Base-by-base conservation (phyloP, 2,888 invertebrate species). In the Napeogenes sylphis region DNA sequence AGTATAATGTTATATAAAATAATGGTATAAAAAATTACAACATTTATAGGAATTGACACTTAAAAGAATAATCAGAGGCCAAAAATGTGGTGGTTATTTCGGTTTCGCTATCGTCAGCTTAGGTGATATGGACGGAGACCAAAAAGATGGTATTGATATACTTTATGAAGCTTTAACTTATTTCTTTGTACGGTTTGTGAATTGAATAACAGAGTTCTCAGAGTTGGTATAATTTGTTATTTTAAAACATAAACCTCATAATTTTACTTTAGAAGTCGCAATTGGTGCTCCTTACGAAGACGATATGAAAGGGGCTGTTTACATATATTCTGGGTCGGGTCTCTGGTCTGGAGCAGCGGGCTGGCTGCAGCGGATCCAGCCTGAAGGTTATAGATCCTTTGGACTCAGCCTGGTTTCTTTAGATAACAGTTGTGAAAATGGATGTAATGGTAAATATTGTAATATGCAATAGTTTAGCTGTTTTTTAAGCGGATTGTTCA, bases 201-300 rank as follows among this genome's bases (percentile, higher is more conserved):
- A 0, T 21, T 21, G 21, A 21, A 21, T 21, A 21, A 21, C 21
- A 21, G 21, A 1, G 21, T 21, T 21, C 21, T 21, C 21, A 21
- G 21, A 21, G 21, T 21, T 1, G 21, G 21, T 21, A 21, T 21
- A 21, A 21, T 21, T 10, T 54, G 12, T 14, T 45, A 33, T 54
- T 45, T 42, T 55, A 46, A 32, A 55, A 2, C 14, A 12, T 54
- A 1, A 21, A 42, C 33, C 12, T n/a, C 10, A 5, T 47, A 13
- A 55, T 65, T 45, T 12, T 51, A 0, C 67, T 69, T 2, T 70
- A 87, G 87, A 86, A 56, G 73, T 87, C 4, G 85, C 78, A 10
- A 80, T 87, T 63, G 77, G 77, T 42, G 85, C 87, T 0, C 85
- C 85, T 0, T 83, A 80, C 62, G 83, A 83, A 61, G 69, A 77